Evolutionary conservation across 2,888 invertebrate genomes (phyloP).

Genomic region (Drosophila suboccidentalis): DNA sequence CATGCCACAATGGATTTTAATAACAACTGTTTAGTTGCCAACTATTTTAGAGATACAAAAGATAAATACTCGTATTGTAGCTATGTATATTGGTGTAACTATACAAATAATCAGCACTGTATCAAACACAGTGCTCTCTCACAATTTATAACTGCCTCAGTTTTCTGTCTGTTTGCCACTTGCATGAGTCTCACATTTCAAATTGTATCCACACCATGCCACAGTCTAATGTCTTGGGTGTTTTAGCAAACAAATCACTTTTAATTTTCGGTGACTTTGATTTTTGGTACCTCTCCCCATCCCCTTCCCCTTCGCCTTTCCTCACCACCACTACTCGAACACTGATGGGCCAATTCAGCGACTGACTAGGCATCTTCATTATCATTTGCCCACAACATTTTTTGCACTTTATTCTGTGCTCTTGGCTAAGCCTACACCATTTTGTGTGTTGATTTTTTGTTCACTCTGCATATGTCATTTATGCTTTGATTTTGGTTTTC

Average conservation of each 20-base stretch:
- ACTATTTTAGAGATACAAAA: neutral
- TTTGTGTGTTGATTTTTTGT: slow-evolving; percentile 10
- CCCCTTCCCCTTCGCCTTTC: neutral
- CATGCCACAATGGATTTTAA: no score
- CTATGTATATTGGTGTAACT: neutral
- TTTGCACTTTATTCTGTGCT: neutral
- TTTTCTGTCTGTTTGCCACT: slow-evolving; percentile 43
- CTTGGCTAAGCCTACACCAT: slow-evolving; percentile 31
- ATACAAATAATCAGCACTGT: slow-evolving; percentile 26
- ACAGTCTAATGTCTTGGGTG: slow-evolving; percentile 68
- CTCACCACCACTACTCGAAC: neutral
- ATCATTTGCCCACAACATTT: slow-evolving; percentile 47
- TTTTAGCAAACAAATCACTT: slow-evolving; percentile 82
- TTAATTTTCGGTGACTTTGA: slow-evolving; percentile 82
- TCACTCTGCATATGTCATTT: slow-evolving; percentile 70
- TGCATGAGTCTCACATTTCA: slow-evolving; percentile 80
- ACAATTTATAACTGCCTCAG: slow-evolving; percentile 74
- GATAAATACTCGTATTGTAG: neutral
- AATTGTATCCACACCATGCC: slow-evolving; percentile 27
- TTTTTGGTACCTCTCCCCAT: slow-evolving; percentile 55
- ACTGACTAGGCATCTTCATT: slow-evolving; percentile 78
- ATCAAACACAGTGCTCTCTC: slow-evolving; percentile 14
- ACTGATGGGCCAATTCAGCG: slow-evolving; percentile 37
- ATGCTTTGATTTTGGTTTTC: slow-evolving; percentile 70
- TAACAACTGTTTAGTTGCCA: neutral